Base-by-base conservation (phyloP, 1,140 invertebrate genomes). In the Dermatophagoides farinae region DNA sequence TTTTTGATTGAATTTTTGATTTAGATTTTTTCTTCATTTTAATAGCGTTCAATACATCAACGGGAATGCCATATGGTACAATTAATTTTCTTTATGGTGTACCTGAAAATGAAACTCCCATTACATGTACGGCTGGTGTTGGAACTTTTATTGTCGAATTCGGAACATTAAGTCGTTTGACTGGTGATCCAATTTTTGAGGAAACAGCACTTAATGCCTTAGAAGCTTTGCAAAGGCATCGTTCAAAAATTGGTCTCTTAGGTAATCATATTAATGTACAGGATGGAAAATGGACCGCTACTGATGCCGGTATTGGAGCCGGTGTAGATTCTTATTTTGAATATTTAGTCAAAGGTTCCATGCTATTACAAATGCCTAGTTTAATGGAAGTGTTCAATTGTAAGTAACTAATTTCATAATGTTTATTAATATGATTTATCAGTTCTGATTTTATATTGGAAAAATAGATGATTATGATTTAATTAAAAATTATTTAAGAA, bases 321-420 rank as follows among this genome's bases (percentile, higher is more conserved):
- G 95, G 93, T 14, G 85, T 98, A 11, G 96, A 99, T 73, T 98
- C 95, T 0, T 97, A 93, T 70, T 97, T 90, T 76, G 96, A 99
- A 74, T 99, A 99, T 73, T 76, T 99, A 57, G 91, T 93, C 0
- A 99, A 99, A 79, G 93, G 88, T 2, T 81, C 87, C 9, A 70
- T 78, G 18, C 71, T 82, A 64, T 76, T 82, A 62, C 74, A 78
- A 62, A 78, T 83, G 62, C 90, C 93, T 1, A 82, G 90, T 68
- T 71, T 98, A 31, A 82, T 95, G 74, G 80, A 85, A 22, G 89
- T 95, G 78, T 97, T 97, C 67, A 77, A 83, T 65, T 74, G 77
- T 68, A 50, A 58, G 50, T 31, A 31, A 31, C 31, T 46, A 41
- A 25, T 16, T 54, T 18, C 2, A 49, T 47, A 5, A 11, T 20